These are phyloP conservation scores for Anniella stebbinsi DNA, from an alignment of 2,797 vertebrate species.

Conservation along the genomic window DNA sequence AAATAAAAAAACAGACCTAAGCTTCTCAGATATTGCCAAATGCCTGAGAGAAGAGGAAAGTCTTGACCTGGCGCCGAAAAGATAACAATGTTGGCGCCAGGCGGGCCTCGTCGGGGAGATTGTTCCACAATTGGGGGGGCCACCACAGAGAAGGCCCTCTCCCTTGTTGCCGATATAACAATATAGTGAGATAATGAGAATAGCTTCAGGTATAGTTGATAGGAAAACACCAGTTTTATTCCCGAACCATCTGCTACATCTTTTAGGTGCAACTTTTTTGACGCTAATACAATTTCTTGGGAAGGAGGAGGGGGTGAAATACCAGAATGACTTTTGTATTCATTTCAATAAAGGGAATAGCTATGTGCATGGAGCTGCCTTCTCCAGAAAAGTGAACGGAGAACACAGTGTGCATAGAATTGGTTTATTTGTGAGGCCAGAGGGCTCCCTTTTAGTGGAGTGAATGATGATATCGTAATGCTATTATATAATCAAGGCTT, in stretches of 20 bases:
- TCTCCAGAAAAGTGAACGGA: neutral
- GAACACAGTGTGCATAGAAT: neutral
- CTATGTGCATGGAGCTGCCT: neutral
- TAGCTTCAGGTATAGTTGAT: neutral
- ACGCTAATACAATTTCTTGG: neutral
- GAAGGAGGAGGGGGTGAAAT: neutral
- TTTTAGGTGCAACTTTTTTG: neutral
- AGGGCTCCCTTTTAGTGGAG: neutral
- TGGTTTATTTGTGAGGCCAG: neutral
- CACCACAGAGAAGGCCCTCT: no score
- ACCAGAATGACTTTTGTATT: neutral
- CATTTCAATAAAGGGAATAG: neutral
- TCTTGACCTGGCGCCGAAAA: no score
- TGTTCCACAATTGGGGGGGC: no score
- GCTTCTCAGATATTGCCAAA: no score
- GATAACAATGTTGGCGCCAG: no score
- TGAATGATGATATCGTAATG: neutral
- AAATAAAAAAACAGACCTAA: no score
- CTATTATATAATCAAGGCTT: neutral
- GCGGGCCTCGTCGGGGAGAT: no score
- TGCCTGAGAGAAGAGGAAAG: no score
- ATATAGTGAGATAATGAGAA: neutral
- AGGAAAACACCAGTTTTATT: neutral
- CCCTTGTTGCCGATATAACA: no score
- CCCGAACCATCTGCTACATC: neutral